Evolutionary conservation across 2,113 vertebrate species (phyloP).

Genomic region (Phalacrocorax carbo): DNA sequence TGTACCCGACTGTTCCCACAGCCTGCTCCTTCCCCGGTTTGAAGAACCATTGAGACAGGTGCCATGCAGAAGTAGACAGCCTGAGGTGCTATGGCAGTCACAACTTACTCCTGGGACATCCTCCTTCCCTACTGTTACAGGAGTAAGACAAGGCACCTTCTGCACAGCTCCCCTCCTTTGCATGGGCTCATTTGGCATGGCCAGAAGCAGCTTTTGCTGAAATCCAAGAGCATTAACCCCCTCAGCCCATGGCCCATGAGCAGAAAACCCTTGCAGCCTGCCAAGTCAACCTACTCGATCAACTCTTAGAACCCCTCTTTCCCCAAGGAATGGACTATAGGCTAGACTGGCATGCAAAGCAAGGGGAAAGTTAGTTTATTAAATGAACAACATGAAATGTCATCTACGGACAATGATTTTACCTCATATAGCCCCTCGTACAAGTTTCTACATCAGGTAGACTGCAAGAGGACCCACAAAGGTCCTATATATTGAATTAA

Average conservation of each 20-base stretch:
- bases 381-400: background rate
- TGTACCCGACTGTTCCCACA: background rate
- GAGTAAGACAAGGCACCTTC: background rate
- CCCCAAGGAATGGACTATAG: background rate
- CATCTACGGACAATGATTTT: background rate
- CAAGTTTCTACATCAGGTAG: background rate
- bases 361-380: background rate
- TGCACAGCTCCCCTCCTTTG: background rate
- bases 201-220: background rate
- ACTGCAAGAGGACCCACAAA: background rate
- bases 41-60: background rate
- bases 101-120: background rate
- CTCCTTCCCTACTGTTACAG: background rate
- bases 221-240: background rate
- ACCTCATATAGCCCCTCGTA: background rate
- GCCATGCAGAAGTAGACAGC: accelerated
- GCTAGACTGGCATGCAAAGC: background rate
- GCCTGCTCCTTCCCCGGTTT: background rate
- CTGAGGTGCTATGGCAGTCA: background rate
- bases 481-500: background rate
- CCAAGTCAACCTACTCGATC: background rate
- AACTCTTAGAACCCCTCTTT: background rate
- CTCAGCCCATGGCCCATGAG: background rate
- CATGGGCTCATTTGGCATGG: background rate
- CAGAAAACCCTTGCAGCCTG: background rate